Base-by-base conservation (phyloP, 2,797 vertebrate species). In the Xyrichtys novacula region DNA sequence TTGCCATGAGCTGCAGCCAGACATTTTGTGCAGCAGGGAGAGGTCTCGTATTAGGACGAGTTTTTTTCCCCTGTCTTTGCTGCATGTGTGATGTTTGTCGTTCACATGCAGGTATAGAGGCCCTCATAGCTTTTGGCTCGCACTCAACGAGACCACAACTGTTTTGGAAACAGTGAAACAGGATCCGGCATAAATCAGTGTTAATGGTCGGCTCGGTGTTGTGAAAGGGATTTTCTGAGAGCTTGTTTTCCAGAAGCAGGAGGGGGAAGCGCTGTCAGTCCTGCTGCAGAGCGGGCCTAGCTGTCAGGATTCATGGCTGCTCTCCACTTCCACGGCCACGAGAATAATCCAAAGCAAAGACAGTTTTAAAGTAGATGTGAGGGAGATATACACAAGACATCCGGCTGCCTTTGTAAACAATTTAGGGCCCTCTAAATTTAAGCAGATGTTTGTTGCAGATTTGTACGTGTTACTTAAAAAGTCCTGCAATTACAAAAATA, bases 371-470 rank as follows among this genome's bases (percentile, higher is more conserved):
- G 64, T 38, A 85, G 78, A 85, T 49, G 74, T 36, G 44, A 70
- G 64, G 52, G 70, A 77, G 73, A 82, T 65, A 82, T 65, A 62
- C 72, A 42, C 47, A 53, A 84, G 49, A 78, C 80, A 71, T 87
- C 31, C 47, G 42, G 79, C 56, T 60, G 74, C 54, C 59, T 87
- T 89, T 81, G 66, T 81, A 89, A 93, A 93, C 88, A 79, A 91
- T 86, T 85, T 83, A 78, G 88, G 83, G 76, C 80, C 90, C 89
- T 92, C 61, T 4, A 91, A 92, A 93, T 90, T 60, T 91, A 86
- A 84, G 77, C 93, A 94, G 92, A 94, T 93, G 92, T 89, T 74
- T 85, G 75, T 62, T 67, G 85, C 79, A 84, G 62, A 28, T 81
- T 91, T 85, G 65, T 73, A 62, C n/a, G 3, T 3, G 17, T 52